Base-by-base conservation (phyloP, 2,888 invertebrate genomes). In the Clostera curtula region DNA sequence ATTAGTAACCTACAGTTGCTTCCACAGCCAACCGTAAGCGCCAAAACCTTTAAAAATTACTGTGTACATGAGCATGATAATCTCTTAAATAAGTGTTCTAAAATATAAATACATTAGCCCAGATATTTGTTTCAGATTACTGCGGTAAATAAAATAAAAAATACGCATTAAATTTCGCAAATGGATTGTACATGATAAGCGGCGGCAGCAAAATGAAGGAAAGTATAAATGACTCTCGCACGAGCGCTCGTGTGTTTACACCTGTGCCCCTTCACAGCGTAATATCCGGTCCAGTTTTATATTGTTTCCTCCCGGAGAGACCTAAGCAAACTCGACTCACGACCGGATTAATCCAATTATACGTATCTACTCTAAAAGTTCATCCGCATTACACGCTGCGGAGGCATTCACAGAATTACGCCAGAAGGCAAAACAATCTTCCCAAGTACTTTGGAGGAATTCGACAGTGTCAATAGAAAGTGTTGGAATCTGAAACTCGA, bases 251-350 rank as follows among this genome's bases (percentile, higher is more conserved):
- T 47, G 49, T 74, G 64, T 76, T 67, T 74, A 69, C 73, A 67
- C 72, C 71, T 68, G 69, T 56, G 68, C 68, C 73, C 66, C 74
- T 75, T 63, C 64, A 65, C 67, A 52, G 50, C 56, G 72, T 71
- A 79, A 79, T 80, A 79, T 79, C 80, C 80, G 79, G 63, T 63
- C 69, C 59, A 64, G 66, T 67, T 72, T 71, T 74, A 72, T 73
- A 67, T 72, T 69, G 69, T 71, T 70, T 63, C 65, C 64, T 64
- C 69, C 56, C 53, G 55, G 51, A 27, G 58, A 61, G 69, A 72
- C 70, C 71, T 72, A 63, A 74, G 73, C 65, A 76, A 75, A 76
- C 76, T 64, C 60, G 50, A 56, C 63, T 60, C 60, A 51, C 58
- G 50, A 53, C 59, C 56, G 61, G 64, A 67, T 69, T 75, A 73